Conservation (phyloP, 2,888 invertebrate species). For the Pollenia amentaria region DNA sequence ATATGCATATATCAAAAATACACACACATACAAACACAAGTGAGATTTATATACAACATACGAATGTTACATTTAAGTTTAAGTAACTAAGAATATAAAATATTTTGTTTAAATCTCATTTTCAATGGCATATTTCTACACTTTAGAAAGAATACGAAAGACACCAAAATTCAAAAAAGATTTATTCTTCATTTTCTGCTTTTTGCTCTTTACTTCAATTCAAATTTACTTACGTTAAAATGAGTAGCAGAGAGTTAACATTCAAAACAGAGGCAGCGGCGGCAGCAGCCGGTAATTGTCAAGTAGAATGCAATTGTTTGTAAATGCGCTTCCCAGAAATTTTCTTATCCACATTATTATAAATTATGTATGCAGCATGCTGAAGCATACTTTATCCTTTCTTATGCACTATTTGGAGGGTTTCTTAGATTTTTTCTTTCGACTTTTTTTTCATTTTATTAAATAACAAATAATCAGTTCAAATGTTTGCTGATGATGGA, state of each 20-base stretch:
- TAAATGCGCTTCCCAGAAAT: constrained; percentile 13
- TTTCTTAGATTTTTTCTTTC: neutral
- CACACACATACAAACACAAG: neutral
- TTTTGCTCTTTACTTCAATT: neutral
- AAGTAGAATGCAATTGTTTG: constrained; percentile 59
- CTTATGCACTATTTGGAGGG: constrained; percentile 11
- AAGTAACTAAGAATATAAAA: constrained; percentile 26
- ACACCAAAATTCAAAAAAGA: too few relatives aligned
- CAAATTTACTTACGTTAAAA: constrained; percentile 33
- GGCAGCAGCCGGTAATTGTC: constrained; percentile 49
- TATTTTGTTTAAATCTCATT: constrained; percentile 50
- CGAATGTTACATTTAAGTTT: constrained; percentile 2
- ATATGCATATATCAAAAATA: neutral
- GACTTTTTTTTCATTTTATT: constrained; percentile 17
- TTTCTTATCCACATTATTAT: constrained; percentile 39
- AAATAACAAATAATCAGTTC: constrained; percentile 57
- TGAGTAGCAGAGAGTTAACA: constrained; percentile 1
- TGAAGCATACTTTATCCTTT: constrained; percentile 8
- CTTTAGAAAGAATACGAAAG: neutral
- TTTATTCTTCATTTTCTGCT: neutral
- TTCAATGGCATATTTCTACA: constrained; percentile 45
- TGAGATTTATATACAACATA: neutral
- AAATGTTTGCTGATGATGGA: constrained; percentile 66
- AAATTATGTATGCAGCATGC: constrained; percentile 29
- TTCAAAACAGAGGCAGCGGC: neutral